Evolutionary conservation across 2,797 vertebrate genomes (phyloP), one percentile per base, ranked within the genome.

Genomic region (Alca torda): DNA sequence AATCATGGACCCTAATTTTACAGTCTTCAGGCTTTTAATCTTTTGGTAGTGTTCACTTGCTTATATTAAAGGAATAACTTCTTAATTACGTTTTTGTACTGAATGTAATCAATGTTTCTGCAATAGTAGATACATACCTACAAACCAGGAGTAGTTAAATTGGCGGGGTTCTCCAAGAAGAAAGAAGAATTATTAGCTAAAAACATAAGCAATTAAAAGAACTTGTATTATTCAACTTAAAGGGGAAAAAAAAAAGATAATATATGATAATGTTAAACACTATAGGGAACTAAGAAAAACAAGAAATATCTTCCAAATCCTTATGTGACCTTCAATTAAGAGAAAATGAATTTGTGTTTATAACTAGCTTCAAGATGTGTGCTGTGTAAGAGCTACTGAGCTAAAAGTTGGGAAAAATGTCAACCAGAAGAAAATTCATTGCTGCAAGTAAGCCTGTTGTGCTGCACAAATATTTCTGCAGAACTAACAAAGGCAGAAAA

Each of bases 41-140:
- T 76, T 61, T 86, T 83, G 53, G 15, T 87, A 78, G 41, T 37
- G 69, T 81, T 94, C 16, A 3, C 10, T 24, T 25, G 82, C 46
- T 68, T 70, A 31, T 93, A 67, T 90, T 93, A 68, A 96, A 82
- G 14, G 10, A 92, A 61, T 92, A 82, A 74, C 28, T 60, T 67
- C 16, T 68, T 68, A 57, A 80, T 94, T 94, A 60, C 45, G 39
- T 91, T 79, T 89, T 79, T 83, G 11, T 43, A 48, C 35, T 76
- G 78, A 93, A 84, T 81, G 23, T 24, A 95, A 91, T 96, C 70
- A 87, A 68, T 96, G 87, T 91, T 96, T 95, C 60, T 56, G 13
- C 16, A 54, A 25, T 16, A 78, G 23, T 45, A 84, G n/a, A 28
- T 78, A 46, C 9, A 19, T 39, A 76, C 11, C 11, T 91, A 64